phyloP scores from a whole-genome alignment of 2,113 vertebrate genomes.

The Gulo gulo region DNA sequence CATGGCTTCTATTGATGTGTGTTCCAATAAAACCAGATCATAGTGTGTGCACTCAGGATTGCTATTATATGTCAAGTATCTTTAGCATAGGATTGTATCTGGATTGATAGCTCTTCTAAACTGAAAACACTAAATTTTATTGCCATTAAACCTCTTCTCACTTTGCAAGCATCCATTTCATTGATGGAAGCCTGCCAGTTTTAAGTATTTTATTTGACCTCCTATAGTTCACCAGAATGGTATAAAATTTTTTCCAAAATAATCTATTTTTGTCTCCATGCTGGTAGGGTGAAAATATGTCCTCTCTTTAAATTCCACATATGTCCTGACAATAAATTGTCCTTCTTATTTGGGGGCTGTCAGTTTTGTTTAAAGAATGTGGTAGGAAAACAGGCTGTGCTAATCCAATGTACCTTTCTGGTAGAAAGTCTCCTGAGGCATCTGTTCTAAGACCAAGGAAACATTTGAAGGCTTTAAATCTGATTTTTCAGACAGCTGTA shows the following conservation, averaged over 20 bases:
- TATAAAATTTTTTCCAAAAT: conserved; percentile 5
- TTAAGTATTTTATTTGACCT: background rate
- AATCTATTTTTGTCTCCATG: background rate
- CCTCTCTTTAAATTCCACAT: conserved; percentile 8
- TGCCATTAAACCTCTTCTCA: background rate
- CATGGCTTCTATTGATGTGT: background rate
- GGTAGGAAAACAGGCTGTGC: conserved; percentile 55
- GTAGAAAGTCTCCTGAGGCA: conserved; percentile 67
- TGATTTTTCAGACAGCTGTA: conserved; percentile 71
- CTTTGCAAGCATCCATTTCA: conserved; percentile 16
- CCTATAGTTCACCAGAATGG: background rate
- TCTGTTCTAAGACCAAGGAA: conserved; percentile 73
- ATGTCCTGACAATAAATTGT: conserved; percentile 16
- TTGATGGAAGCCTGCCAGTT: background rate
- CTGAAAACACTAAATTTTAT: background rate
- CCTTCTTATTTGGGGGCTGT: conserved; percentile 8
- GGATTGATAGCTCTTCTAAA: background rate
- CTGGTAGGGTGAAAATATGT: conserved; percentile 21
- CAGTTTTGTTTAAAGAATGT: conserved; percentile 52
- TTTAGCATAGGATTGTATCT: background rate
- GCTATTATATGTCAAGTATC: background rate
- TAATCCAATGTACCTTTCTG: conserved; percentile 68
- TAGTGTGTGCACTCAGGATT: background rate
- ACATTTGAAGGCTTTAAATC: conserved; percentile 72
- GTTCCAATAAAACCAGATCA: background rate